These are phyloP conservation scores for Platysternon megacephalum DNA, from an alignment of 2,113 vertebrate genomes.

Conservation along the genomic window DNA sequence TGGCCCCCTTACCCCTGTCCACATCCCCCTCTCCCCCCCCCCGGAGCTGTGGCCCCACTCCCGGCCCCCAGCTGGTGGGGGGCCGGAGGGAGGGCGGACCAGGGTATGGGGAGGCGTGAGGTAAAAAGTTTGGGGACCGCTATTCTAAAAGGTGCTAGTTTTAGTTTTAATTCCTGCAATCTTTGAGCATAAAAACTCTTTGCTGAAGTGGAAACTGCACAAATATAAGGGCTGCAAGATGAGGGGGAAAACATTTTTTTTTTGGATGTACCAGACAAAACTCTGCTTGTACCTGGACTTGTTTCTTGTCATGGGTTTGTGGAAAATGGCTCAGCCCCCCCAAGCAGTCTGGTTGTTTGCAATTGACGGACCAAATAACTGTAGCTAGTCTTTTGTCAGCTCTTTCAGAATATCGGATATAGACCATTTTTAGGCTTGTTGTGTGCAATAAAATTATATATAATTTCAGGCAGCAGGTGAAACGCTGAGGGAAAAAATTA, in stretches of 20 bases:
- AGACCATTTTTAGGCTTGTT: slow-evolving; percentile 9
- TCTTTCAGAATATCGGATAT: slow-evolving; percentile 32
- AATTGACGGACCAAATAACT: slow-evolving; percentile 12
- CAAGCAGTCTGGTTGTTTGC: neutral
- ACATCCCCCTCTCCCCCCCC: too few species aligned
- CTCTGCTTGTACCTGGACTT: slow-evolving; percentile 33
- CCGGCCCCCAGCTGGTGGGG: too few species aligned
- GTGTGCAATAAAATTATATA: neutral
- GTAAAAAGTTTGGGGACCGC: too few species aligned
- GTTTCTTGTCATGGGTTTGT: slow-evolving; percentile 6
- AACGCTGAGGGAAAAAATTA: slow-evolving; percentile 22
- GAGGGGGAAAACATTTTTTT: too few species aligned
- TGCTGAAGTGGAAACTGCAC: neutral
- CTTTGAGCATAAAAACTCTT: rapidly evolving
- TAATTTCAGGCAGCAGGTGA: slow-evolving; percentile 50
- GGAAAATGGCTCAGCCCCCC: slow-evolving; percentile 26
- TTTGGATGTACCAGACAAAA: neutral
- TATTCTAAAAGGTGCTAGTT: neutral
- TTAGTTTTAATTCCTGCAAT: neutral
- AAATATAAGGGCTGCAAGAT: neutral
- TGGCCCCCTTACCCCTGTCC: too few species aligned
- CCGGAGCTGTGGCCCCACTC: too few species aligned
- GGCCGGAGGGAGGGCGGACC: too few species aligned
- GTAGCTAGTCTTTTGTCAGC: neutral
- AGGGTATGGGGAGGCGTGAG: too few species aligned